These are phyloP conservation scores for Coreoperca whiteheadi DNA, from an alignment of 2,113 vertebrate genomes.

Conservation along the genomic window DNA sequence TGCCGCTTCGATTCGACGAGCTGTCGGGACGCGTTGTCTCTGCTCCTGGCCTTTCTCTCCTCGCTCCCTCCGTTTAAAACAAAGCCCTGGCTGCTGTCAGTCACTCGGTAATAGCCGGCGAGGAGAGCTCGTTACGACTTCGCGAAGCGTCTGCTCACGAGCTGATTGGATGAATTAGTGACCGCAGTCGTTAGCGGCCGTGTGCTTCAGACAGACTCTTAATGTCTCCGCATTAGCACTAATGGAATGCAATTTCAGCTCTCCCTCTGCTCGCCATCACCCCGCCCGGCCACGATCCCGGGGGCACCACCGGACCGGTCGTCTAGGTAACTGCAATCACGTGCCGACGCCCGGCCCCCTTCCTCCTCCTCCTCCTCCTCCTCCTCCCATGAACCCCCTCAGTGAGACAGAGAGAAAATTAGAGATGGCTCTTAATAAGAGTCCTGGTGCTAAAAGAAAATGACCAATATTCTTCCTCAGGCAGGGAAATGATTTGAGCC, in stretches of 20 bases:
- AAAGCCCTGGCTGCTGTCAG: conserved; percentile 68
- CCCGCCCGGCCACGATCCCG: conserved; percentile 66
- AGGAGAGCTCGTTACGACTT: conserved; percentile 58
- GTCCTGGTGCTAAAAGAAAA: conserved; percentile 73
- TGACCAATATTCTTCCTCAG: conserved; percentile 68
- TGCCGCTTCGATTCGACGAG: not conserved
- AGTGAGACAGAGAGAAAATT: conserved; percentile 71
- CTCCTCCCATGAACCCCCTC: conserved; percentile 58
- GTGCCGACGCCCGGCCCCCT: conserved; percentile 61
- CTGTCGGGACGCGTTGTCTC: conserved; percentile 11
- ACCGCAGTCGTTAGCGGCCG: conserved; percentile 67
- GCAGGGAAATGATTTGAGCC: conserved; percentile 72
- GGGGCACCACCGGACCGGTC: conserved; percentile 74
- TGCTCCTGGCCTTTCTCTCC: conserved; percentile 41
- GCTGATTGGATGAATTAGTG: conserved; percentile 85
- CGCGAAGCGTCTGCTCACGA: conserved; percentile 72
- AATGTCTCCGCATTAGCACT: conserved; percentile 87
- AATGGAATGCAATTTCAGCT: conserved; percentile 85
- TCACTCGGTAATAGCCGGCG: conserved; percentile 51
- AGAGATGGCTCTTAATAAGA: conserved; percentile 75
- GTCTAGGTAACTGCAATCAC: conserved; percentile 86
- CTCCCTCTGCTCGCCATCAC: conserved; percentile 77
- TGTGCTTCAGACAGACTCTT: conserved; percentile 72
- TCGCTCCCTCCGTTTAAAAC: conserved; percentile 32
- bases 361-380: conserved; percentile 60